Evolutionary conservation across 2,113 vertebrate species (phyloP).

Genomic region (Uropsilus gracilis): DNA sequence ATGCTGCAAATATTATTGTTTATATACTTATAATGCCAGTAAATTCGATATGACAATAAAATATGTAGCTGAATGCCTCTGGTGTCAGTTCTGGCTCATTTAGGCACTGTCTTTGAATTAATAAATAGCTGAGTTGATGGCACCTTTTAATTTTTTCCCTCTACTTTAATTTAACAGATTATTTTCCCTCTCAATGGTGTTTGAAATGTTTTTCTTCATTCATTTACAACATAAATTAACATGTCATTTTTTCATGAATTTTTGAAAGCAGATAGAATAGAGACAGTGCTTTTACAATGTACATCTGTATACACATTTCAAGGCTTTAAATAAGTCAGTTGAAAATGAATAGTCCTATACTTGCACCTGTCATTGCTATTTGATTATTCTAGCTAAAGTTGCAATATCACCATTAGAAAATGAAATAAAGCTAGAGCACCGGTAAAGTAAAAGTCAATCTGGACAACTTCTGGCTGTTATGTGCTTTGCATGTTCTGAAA

Average conservation of each 20-base stretch:
- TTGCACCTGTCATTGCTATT: slow-evolving; percentile 45
- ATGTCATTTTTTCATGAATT: slow-evolving; percentile 74
- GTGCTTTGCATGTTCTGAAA: slow-evolving; percentile 20
- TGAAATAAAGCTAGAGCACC: slow-evolving; percentile 14
- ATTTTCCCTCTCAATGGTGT: slow-evolving; percentile 71
- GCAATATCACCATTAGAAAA: slow-evolving; percentile 64
- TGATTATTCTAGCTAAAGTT: slow-evolving; percentile 62
- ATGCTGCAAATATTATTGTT: slow-evolving; percentile 70
- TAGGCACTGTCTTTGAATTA: slow-evolving; percentile 81
- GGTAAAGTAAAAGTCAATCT: slow-evolving; percentile 49
- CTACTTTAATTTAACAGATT: slow-evolving; percentile 83
- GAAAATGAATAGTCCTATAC: slow-evolving; percentile 43
- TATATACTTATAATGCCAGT: slow-evolving; percentile 59
- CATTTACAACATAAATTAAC: slow-evolving; percentile 81
- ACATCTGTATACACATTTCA: slow-evolving; percentile 56
- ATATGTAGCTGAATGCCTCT: slow-evolving; percentile 70
- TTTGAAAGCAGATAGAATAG: slow-evolving; percentile 66
- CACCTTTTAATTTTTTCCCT: slow-evolving; percentile 78
- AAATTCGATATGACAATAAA: slow-evolving; percentile 77
- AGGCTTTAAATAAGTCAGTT: slow-evolving; percentile 70
- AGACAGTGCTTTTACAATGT: slow-evolving; percentile 54
- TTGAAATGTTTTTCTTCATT: slow-evolving; percentile 78
- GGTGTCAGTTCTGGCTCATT: slow-evolving; percentile 80
- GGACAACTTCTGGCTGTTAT: slow-evolving; percentile 37
- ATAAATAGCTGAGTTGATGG: slow-evolving; percentile 75